Conservation (phyloP, 2,113 vertebrate species). For the Chionomys nivalis region DNA sequence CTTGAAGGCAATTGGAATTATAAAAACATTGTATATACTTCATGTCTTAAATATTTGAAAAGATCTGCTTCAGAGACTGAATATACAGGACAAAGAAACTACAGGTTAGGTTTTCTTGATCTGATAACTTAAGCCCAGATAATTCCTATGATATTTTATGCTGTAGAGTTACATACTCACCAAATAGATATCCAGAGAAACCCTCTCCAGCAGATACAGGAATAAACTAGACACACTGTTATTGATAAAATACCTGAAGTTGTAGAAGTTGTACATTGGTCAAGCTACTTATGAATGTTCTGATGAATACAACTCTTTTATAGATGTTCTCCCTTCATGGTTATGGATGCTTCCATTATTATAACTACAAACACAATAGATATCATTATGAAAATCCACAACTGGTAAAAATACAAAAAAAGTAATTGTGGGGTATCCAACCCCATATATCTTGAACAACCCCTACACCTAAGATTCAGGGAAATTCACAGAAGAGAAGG, state of each 20-base stretch:
- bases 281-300: not conserved
- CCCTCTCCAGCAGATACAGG: not conserved
- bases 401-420: not conserved
- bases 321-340: not conserved
- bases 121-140: not conserved
- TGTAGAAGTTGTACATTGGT: not conserved
- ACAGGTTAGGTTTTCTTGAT: not conserved
- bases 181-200: not conserved
- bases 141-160: not conserved
- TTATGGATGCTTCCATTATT: not conserved
- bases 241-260: not conserved
- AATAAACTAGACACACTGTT: not conserved
- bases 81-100: not conserved
- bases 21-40: constrained; percentile 68
- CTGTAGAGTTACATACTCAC: not conserved
- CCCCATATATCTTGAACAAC: not conserved
- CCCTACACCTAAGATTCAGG: not conserved
- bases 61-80: not conserved
- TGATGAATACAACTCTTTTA: not conserved
- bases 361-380: not conserved
- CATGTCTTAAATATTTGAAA: constrained; percentile 14
- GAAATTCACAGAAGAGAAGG: not conserved
- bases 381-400: not conserved
- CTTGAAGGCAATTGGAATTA: constrained; percentile 69
- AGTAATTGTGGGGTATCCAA: not conserved